Conservation (phyloP, 1,140 invertebrate species). For the Apis dorsata region DNA sequence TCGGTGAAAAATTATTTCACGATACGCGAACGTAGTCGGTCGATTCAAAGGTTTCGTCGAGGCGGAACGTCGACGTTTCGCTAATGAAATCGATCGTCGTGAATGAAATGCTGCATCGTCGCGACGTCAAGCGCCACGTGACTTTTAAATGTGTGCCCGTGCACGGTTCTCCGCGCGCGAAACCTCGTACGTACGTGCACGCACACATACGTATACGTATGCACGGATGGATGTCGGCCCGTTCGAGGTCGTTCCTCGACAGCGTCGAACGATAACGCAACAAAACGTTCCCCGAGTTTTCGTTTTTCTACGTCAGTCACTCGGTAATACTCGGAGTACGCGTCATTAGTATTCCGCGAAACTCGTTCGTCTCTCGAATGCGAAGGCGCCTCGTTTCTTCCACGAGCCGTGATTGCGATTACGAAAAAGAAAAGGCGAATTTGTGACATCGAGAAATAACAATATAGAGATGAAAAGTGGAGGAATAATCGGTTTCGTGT, state of each 20-base stretch:
- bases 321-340: background rate
- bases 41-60: slow-evolving; percentile 48
- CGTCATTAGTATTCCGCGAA: background rate
- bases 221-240: slow-evolving; percentile 19
- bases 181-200: background rate
- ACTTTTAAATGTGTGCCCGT: slow-evolving; percentile 1
- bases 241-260: slow-evolving; percentile 53
- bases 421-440: background rate
- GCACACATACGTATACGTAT: no score
- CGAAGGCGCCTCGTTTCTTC: background rate
- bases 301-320: background rate
- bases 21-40: slow-evolving; percentile 7
- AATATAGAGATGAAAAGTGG: no score
- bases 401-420: background rate
- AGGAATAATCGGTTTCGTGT: background rate
- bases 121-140: slow-evolving; percentile 58
- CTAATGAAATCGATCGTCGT: slow-evolving; percentile 58
- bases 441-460: background rate
- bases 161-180: background rate
- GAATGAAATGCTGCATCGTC: slow-evolving; percentile 57
- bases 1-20: slow-evolving; percentile 35
- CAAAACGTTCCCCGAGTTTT: slow-evolving; percentile 41
- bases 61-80: slow-evolving; percentile 27
- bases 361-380: background rate
- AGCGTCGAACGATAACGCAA: slow-evolving; percentile 45